These are phyloP conservation scores for Archocentrus centrarchus DNA, from an alignment of 2,113 vertebrate species.

Conservation along the genomic window DNA sequence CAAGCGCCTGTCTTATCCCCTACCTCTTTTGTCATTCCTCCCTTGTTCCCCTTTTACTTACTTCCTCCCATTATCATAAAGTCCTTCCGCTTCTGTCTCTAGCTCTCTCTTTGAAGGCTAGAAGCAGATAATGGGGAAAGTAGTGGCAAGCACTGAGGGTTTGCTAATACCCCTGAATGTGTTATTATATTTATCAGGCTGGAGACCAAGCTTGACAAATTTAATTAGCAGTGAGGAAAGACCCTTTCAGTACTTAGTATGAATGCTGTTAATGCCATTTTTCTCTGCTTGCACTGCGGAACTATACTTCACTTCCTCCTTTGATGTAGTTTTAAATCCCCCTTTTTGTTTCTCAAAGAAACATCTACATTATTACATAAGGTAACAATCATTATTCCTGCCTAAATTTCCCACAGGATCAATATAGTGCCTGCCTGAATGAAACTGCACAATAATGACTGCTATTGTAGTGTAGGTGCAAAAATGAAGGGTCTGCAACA, in stretches of 20 bases:
- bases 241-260: conserved; percentile 28
- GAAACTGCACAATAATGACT: conserved; percentile 5
- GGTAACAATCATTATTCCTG: conserved; percentile 6
- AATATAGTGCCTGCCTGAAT: background rate
- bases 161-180: conserved; percentile 38
- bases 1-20: conserved; percentile 3
- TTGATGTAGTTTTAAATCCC: conserved; percentile 22
- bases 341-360: conserved; percentile 15
- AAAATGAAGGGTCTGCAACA: background rate
- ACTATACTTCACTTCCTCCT: conserved; percentile 18
- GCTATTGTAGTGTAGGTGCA: background rate
- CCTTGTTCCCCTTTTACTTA: background rate
- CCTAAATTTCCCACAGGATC: conserved; percentile 2
- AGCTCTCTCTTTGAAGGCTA: conserved; percentile 50
- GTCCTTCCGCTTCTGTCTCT: conserved; percentile 23
- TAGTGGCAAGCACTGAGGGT: conserved; percentile 26
- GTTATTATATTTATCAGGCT: conserved; percentile 51
- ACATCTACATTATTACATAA: background rate
- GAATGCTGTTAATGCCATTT: conserved; percentile 11
- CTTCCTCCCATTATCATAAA: conserved; percentile 27
- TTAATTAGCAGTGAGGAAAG: conserved; percentile 56
- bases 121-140: conserved; percentile 44
- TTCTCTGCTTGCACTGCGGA: conserved; percentile 21
- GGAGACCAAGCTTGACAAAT: conserved; percentile 36
- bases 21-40: conserved; percentile 37